phyloP scores from a whole-genome alignment of 2,113 vertebrate species.

The Siphamia tubifer region DNA sequence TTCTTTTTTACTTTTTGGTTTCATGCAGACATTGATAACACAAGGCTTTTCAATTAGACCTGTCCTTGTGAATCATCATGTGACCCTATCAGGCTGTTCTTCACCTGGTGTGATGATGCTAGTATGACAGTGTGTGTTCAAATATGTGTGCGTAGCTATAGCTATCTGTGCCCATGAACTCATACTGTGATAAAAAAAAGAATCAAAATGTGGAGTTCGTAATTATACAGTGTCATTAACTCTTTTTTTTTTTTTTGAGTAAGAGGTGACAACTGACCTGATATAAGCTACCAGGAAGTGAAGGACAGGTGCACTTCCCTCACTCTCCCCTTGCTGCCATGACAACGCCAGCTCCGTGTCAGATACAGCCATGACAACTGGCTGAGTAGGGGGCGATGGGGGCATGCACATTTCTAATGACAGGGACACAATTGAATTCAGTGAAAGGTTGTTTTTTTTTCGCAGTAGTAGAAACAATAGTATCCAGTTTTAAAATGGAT shows the following conservation, averaged over 20 bases:
- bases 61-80: neutral
- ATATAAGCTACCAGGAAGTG: slow-evolving; percentile 91
- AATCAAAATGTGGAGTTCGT: neutral
- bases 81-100: neutral
- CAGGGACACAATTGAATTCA: slow-evolving; percentile 23
- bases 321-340: slow-evolving; percentile 85
- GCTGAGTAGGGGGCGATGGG: slow-evolving; percentile 84
- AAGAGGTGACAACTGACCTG: slow-evolving; percentile 74
- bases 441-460: neutral
- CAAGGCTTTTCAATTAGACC: neutral
- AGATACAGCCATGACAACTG: slow-evolving; percentile 85
- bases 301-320: slow-evolving; percentile 85
- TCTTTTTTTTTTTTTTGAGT: neutral
- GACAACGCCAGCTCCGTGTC: slow-evolving; percentile 92
- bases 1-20: too few relatives aligned
- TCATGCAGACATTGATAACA: neutral
- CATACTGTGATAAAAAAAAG: neutral
- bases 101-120: neutral
- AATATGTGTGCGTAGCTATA: neutral
- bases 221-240: neutral
- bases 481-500: neutral
- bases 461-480: neutral
- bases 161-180: neutral
- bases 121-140: neutral
- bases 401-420: slow-evolving; percentile 87